Evolutionary conservation across 2,113 vertebrate genomes (phyloP).

Genomic region (Scalopus aquaticus): DNA sequence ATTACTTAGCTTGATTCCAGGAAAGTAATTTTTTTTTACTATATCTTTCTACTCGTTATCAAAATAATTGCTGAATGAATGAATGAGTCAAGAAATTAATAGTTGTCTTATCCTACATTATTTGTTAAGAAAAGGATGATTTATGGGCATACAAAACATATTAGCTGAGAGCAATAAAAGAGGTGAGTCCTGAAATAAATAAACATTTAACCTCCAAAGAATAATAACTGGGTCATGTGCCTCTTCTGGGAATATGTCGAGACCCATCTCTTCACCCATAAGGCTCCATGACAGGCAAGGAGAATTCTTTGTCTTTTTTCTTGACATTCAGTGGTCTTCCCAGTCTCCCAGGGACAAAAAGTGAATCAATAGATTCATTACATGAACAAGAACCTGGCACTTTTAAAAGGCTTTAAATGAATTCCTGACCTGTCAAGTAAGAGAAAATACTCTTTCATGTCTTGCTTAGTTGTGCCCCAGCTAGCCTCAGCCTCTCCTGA

Average conservation of each 20-base stretch:
- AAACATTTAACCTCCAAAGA: background rate
- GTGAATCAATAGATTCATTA: slow-evolving; percentile 57
- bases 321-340: slow-evolving; percentile 40
- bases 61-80: background rate
- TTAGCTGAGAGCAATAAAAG: background rate
- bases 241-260: background rate
- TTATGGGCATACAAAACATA: background rate
- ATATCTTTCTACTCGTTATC: background rate
- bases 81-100: background rate
- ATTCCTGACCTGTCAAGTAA: slow-evolving; percentile 38
- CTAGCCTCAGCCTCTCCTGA: background rate
- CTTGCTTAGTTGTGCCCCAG: background rate
- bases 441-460: background rate
- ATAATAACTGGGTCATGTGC: background rate
- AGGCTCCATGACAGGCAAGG: background rate
- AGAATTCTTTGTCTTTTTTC: slow-evolving; percentile 40
- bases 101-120: background rate
- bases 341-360: slow-evolving; percentile 5
- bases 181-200: background rate
- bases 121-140: slow-evolving; percentile 5
- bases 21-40: background rate
- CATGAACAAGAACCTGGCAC: slow-evolving; percentile 25
- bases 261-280: background rate
- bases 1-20: slow-evolving; percentile 14
- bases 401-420: slow-evolving; percentile 15